These are phyloP conservation scores for Elgaria multicarinata DNA, from an alignment of 2,113 vertebrate species.

Conservation along the genomic window DNA sequence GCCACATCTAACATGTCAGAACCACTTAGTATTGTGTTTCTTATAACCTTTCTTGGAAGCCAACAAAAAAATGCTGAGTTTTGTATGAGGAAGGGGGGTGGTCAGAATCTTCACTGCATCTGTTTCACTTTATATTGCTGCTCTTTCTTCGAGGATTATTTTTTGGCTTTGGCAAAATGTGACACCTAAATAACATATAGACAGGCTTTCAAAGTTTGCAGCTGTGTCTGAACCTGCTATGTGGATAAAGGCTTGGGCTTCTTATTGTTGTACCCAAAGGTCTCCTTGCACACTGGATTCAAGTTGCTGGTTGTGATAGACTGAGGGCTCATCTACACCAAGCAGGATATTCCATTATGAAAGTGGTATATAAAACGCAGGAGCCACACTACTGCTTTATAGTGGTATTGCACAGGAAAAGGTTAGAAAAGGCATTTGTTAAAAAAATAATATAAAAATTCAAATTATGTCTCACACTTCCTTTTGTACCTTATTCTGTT, in stretches of 20 bases:
- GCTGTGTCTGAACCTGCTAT: background rate
- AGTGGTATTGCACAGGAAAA: no score
- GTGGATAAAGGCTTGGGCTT: background rate
- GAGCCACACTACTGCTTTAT: no score
- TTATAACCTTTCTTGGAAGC: background rate
- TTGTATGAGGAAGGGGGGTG: constrained; percentile 4
- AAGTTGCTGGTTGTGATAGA: background rate
- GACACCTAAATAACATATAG: background rate
- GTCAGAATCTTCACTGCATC: background rate
- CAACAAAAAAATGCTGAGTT: background rate
- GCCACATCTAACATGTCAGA: background rate
- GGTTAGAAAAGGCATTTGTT: no score
- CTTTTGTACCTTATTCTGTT: no score
- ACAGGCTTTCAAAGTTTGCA: background rate
- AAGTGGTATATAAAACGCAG: no score
- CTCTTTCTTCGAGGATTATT: background rate
- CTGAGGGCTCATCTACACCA: no score
- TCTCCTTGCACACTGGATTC: background rate
- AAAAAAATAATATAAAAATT: no score
- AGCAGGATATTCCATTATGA: no score
- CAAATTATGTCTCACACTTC: no score
- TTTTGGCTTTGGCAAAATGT: constrained; percentile 14
- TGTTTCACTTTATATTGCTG: constrained; percentile 17
- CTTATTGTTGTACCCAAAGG: background rate
- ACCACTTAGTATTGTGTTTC: constrained; percentile 14